Evolutionary conservation across 1,140 invertebrate species (phyloP).

Genomic region (Wiebesia pumilae): DNA sequence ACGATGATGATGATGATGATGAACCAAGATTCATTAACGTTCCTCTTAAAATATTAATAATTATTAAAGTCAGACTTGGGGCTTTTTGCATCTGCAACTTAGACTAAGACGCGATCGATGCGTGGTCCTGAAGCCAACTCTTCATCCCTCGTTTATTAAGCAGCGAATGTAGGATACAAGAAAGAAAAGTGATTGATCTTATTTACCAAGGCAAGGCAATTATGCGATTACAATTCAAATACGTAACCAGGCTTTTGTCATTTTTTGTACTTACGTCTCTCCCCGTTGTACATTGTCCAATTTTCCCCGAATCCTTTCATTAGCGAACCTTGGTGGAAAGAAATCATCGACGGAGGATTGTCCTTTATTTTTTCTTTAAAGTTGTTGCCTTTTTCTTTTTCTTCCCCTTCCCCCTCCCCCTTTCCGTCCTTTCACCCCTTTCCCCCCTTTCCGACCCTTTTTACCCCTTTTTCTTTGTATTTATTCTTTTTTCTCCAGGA

Average conservation of each 20-base stretch:
- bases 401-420: no score
- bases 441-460: no score
- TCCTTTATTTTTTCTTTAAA: conserved; percentile 40
- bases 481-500: conserved; percentile 9
- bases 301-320: background rate
- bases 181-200: conserved; percentile 46
- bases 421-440: no score
- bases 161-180: conserved; percentile 63
- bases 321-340: conserved; percentile 12
- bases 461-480: background rate
- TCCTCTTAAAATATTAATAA: conserved; percentile 73
- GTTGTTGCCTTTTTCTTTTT: no score
- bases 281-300: conserved; percentile 44
- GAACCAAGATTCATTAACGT: conserved; percentile 74
- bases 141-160: conserved; percentile 59
- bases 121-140: conserved; percentile 32
- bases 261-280: conserved; percentile 69
- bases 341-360: conserved; percentile 14
- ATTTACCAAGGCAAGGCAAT: conserved; percentile 47
- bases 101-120: conserved; percentile 50
- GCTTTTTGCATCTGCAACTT: conserved; percentile 55
- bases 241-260: conserved; percentile 69
- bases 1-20: conserved; percentile 61
- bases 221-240: conserved; percentile 53
- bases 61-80: conserved; percentile 67